These are phyloP conservation scores for Montipora efflorescens DNA, from an alignment of 64 coral and sea anemone genomes.

Conservation along the genomic window DNA sequence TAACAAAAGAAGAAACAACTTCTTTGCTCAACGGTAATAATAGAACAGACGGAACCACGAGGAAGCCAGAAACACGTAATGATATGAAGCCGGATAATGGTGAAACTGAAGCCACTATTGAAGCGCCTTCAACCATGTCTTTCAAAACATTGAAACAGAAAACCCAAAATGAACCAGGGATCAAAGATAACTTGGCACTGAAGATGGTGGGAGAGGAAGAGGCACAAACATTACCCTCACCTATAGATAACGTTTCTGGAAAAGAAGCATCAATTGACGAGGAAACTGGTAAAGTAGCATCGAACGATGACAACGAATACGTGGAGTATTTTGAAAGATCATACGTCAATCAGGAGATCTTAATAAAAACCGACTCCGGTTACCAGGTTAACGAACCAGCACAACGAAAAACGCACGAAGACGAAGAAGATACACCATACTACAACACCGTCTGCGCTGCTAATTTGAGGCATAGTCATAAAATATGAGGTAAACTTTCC, in stretches of 20 bases:
- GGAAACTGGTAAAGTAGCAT: background rate
- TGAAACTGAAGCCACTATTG: background rate
- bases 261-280: background rate
- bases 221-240: background rate
- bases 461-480: background rate
- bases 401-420: too few species aligned
- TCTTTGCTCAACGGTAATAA: background rate
- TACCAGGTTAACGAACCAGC: background rate
- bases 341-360: background rate
- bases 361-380: background rate
- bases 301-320: conserved; percentile 14
- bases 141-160: background rate
- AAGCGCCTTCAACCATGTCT: background rate
- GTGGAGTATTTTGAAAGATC: background rate
- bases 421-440: too few species aligned
- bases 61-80: background rate
- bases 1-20: background rate
- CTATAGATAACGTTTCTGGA: background rate
- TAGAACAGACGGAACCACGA: too few species aligned
- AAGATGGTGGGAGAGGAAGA: background rate
- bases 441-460: too few species aligned
- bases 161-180: background rate
- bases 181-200: background rate
- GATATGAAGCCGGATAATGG: background rate
- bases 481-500: background rate